Conservation (phyloP, 1,140 invertebrate species). For the Steinernema khuongi region DNA sequence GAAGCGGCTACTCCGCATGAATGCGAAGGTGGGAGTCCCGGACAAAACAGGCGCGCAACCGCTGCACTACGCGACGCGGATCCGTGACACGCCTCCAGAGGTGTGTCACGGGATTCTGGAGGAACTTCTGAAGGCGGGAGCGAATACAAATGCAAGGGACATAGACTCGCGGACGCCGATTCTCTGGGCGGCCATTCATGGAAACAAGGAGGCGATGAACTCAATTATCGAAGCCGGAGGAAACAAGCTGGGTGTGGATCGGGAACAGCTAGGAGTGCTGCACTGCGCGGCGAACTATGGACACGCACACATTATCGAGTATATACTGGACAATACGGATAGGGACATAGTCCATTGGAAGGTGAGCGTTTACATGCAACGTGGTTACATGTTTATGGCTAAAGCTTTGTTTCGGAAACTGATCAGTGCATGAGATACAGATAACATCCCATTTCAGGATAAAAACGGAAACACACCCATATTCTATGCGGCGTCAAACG, state of each 20-base stretch:
- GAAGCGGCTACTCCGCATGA: neutral
- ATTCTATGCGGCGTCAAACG: slow-evolving; percentile 89
- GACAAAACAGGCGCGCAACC: neutral
- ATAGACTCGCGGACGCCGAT: neutral
- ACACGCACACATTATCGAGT: slow-evolving; percentile 81
- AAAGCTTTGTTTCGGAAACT: no score
- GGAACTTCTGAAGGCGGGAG: slow-evolving; percentile 3
- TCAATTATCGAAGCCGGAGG: slow-evolving; percentile 78
- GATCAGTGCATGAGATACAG: no score
- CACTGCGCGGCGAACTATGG: slow-evolving; percentile 93
- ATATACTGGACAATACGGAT: slow-evolving; percentile 65
- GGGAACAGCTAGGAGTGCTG: slow-evolving; percentile 67
- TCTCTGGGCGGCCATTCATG: slow-evolving; percentile 41
- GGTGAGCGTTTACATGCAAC: slow-evolving; percentile 17
- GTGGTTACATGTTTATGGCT: no score
- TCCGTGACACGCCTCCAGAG: neutral
- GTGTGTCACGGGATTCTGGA: neutral
- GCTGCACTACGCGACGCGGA: neutral
- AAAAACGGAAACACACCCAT: slow-evolving; percentile 84
- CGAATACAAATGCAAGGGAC: neutral
- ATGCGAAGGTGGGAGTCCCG: neutral
- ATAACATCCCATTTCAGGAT: slow-evolving; percentile 76
- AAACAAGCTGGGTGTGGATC: slow-evolving; percentile 72
- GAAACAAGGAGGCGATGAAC: slow-evolving; percentile 78
- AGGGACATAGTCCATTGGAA: slow-evolving; percentile 40